Conservation (phyloP, 2,888 invertebrate species). For the Thumatha senex region DNA sequence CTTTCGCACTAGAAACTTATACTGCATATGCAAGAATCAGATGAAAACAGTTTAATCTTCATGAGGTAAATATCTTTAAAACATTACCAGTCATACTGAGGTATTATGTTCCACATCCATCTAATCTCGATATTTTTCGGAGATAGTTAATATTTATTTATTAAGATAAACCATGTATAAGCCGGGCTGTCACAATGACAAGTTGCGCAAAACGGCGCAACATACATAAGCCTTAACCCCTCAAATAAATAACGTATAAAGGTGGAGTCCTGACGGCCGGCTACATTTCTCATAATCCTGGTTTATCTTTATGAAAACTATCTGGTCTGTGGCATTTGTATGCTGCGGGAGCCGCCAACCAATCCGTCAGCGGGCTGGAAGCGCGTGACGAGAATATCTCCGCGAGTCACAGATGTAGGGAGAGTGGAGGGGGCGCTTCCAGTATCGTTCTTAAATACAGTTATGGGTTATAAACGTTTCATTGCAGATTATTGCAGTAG, state of each 20-base stretch:
- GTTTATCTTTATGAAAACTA: constrained; percentile 71
- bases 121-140: no score
- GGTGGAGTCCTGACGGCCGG: constrained; percentile 37
- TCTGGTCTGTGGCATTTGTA: constrained; percentile 55
- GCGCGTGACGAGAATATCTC: constrained; percentile 54
- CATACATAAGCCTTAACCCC: constrained; percentile 38
- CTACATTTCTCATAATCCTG: constrained; percentile 64
- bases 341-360: constrained; percentile 50
- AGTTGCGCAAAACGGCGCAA: constrained; percentile 27
- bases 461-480: constrained; percentile 8
- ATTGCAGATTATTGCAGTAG: neutral
- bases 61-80: no score
- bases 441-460: neutral
- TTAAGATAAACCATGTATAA: constrained; percentile 13
- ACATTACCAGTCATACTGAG: no score
- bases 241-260: constrained; percentile 43
- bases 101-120: no score
- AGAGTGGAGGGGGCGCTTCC: constrained; percentile 15
- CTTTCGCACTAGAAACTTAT: no score
- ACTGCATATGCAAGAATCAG: no score
- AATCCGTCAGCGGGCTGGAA: constrained; percentile 61
- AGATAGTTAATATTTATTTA: neutral
- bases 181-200: constrained; percentile 21
- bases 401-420: constrained; percentile 12
- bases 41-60: no score